These are phyloP conservation scores for Candidula unifasciata DNA, from an alignment of 2,888 invertebrate species.

Conservation along the genomic window DNA sequence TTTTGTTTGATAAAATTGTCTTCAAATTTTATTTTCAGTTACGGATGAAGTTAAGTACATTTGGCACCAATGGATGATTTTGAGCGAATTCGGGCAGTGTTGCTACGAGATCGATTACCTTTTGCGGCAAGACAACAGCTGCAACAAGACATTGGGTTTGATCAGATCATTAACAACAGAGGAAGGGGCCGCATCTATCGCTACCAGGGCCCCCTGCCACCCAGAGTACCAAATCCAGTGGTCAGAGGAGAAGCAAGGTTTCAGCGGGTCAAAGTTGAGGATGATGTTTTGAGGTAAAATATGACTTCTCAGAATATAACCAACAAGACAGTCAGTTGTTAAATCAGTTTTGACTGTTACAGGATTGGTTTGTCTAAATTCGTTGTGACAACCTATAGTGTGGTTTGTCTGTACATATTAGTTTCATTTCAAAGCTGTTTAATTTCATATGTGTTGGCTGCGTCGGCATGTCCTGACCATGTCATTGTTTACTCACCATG, in stretches of 20 bases:
- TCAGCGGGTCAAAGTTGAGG: slow-evolving; percentile 48
- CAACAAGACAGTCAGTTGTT: not conserved
- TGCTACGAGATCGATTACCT: slow-evolving; percentile 37
- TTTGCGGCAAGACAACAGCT: slow-evolving; percentile 37
- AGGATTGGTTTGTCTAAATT: too few species aligned
- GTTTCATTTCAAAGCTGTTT: too few species aligned
- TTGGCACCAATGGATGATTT: slow-evolving; percentile 32
- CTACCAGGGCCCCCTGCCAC: slow-evolving; percentile 32
- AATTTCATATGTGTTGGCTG: too few species aligned
- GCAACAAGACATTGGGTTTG: slow-evolving; percentile 29
- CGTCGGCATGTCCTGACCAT: too few species aligned
- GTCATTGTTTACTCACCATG: too few species aligned
- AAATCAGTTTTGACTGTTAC: not conserved
- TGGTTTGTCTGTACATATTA: too few species aligned
- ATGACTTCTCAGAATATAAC: not conserved
- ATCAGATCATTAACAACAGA: slow-evolving; percentile 44
- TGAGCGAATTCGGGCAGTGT: slow-evolving; percentile 38
- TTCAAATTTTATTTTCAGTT: slow-evolving; percentile 3
- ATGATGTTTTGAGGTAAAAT: slow-evolving; percentile 49
- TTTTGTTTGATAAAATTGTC: too few species aligned
- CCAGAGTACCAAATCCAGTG: not conserved
- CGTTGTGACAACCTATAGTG: too few species aligned
- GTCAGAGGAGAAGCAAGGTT: slow-evolving; percentile 28
- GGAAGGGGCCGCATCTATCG: slow-evolving; percentile 34
- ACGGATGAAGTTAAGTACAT: slow-evolving; percentile 26